A percentile compares a stretch with the other conserved stretches of the same genome.
Evolutionary conservation across 2,888 invertebrate genomes (phyloP).

Genomic region (Acanthosepion esculentum): DNA sequence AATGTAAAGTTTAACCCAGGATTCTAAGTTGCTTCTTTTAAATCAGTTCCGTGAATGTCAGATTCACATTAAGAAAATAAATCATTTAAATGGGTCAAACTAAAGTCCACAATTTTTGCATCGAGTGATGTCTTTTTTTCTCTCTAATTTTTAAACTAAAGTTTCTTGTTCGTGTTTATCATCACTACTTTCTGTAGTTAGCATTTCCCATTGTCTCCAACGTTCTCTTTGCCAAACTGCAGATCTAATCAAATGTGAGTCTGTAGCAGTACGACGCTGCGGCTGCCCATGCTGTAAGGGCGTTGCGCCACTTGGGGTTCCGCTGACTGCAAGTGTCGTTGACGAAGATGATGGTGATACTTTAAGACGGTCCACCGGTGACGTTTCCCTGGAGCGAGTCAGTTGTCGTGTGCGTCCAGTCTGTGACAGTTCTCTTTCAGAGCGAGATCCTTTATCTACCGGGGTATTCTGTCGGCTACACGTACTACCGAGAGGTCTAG

Average conservation of each 20-base stretch:
- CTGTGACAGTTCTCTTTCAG: conserved; percentile 48
- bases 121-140: background rate
- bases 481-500: conserved; percentile 47
- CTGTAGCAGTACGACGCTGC: conserved; percentile 57
- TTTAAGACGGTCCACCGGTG: background rate
- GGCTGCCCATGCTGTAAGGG: conserved; percentile 55
- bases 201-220: conserved; percentile 70
- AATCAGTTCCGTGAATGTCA: background rate
- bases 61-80: background rate
- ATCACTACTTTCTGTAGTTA: conserved; percentile 62
- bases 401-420: conserved; percentile 54
- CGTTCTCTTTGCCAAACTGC: conserved; percentile 69
- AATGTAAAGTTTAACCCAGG: background rate
- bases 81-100: background rate
- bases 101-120: background rate
- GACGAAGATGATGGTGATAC: conserved; percentile 6
- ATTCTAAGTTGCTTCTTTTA: background rate
- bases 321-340: background rate
- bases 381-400: conserved; percentile 50
- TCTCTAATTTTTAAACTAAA: conserved; percentile 63
- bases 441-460: background rate
- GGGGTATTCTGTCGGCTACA: conserved; percentile 53
- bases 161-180: conserved; percentile 70
- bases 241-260: conserved; percentile 54
- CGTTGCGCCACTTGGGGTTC: background rate